A percentile compares a stretch with the other conserved stretches of the same genome.
Conservation (phyloP, 1,140 invertebrate species). For the Polypedilum vanderplanki region DNA sequence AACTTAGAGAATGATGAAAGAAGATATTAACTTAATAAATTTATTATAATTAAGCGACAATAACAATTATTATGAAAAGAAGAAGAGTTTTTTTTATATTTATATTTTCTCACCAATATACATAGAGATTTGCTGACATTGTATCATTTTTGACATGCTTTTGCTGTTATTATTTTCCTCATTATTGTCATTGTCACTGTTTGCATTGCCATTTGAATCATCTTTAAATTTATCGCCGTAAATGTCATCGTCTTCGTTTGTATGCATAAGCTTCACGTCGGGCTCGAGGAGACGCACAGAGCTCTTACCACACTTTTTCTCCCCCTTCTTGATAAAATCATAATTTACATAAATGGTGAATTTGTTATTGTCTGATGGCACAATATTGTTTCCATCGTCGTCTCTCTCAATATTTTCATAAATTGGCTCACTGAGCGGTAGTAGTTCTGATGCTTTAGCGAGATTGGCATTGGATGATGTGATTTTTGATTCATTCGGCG, state of each 20-base stretch:
- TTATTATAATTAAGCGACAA: not conserved
- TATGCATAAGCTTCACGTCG: constrained; percentile 29
- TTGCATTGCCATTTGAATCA: not conserved
- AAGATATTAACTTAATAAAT: not conserved
- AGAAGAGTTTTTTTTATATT: not conserved
- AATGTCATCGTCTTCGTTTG: constrained; percentile 36
- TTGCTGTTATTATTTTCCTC: constrained; percentile 21
- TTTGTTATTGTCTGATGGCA: constrained; percentile 32
- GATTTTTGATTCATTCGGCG: constrained; percentile 33
- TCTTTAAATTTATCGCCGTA: not conserved
- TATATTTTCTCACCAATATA: constrained; percentile 30
- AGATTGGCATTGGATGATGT: not conserved
- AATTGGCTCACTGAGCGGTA: constrained; percentile 34
- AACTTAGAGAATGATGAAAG: not conserved
- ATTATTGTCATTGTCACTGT: not conserved
- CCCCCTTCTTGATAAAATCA: constrained; percentile 31
- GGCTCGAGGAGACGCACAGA: constrained; percentile 7
- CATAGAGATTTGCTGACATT: constrained; percentile 28
- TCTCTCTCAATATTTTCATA: constrained; percentile 39
- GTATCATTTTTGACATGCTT: constrained; percentile 29
- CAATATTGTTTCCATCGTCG: constrained; percentile 31
- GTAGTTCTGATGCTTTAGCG: constrained; percentile 29
- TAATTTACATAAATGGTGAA: constrained; percentile 33
- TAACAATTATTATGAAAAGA: not conserved
- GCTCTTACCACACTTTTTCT: constrained; percentile 33